Conservation (phyloP, 2,888 invertebrate genomes). For the Phaonia tiefii region DNA sequence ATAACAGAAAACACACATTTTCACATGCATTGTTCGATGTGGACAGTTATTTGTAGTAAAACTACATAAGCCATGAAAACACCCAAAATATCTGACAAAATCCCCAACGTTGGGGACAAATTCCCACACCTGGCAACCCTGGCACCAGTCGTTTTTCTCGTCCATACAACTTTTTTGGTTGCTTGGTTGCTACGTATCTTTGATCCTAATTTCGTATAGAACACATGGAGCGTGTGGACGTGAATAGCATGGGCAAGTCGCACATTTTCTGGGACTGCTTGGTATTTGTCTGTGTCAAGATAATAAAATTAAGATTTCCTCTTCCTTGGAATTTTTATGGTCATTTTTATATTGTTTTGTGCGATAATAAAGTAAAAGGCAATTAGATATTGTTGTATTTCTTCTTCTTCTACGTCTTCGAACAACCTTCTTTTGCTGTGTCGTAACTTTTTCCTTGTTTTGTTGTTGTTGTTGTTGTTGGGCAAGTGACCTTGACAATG, state of each 20-base stretch:
- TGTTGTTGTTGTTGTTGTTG: too few species aligned
- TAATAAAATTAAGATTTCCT: slow-evolving; percentile 62
- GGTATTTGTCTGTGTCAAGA: slow-evolving; percentile 47
- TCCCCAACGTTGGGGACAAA: too few species aligned
- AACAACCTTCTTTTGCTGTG: not conserved
- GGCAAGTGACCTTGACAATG: slow-evolving; percentile 62
- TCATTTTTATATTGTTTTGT: slow-evolving; percentile 8
- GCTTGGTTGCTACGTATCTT: too few species aligned
- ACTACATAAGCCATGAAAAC: too few species aligned
- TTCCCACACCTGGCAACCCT: too few species aligned
- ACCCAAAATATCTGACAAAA: too few species aligned
- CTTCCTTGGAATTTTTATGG: slow-evolving; percentile 47
- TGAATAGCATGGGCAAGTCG: slow-evolving; percentile 41
- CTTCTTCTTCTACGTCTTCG: not conserved
- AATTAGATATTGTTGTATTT: slow-evolving; percentile 51
- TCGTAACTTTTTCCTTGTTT: slow-evolving; percentile 10
- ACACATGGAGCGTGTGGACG: too few species aligned
- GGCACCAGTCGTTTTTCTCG: too few species aligned
- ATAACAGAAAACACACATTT: too few species aligned
- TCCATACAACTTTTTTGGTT: not conserved
- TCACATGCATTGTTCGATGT: too few species aligned
- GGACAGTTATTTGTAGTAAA: too few species aligned
- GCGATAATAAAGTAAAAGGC: slow-evolving; percentile 43
- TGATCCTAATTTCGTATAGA: too few species aligned
- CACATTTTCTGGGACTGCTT: slow-evolving; percentile 12